These are phyloP conservation scores for Nephrocerus scutellatus DNA, from an alignment of 2,888 invertebrate species.

Conservation along the genomic window DNA sequence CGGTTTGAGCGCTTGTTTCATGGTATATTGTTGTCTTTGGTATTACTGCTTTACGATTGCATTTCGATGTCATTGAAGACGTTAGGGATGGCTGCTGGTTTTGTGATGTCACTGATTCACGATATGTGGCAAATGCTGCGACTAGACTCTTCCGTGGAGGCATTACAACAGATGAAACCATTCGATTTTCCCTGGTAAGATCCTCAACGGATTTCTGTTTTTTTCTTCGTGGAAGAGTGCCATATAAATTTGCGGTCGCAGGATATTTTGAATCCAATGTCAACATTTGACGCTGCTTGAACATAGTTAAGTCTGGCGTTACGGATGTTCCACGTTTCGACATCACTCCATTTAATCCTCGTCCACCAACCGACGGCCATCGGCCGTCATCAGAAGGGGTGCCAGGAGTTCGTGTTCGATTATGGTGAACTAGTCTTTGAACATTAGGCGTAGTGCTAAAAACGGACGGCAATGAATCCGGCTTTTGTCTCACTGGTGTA, in stretches of 20 bases:
- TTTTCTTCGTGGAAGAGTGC: slow-evolving; percentile 67
- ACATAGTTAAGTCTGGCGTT: slow-evolving; percentile 39
- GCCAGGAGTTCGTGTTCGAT: slow-evolving; percentile 56
- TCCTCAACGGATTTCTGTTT: slow-evolving; percentile 60
- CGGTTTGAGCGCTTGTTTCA: slow-evolving; percentile 71
- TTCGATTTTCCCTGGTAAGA: slow-evolving; percentile 48
- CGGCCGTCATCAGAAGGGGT: slow-evolving; percentile 64
- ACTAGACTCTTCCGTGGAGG: slow-evolving; percentile 33
- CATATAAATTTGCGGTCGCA: slow-evolving; percentile 62
- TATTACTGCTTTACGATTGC: slow-evolving; percentile 35
- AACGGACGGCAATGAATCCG: slow-evolving; percentile 25
- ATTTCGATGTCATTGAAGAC: slow-evolving; percentile 17
- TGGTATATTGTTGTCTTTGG: slow-evolving; percentile 69
- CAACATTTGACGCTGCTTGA: no score
- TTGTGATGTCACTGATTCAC: slow-evolving; percentile 18
- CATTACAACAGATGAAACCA: slow-evolving; percentile 44
- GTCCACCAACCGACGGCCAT: slow-evolving; percentile 53
- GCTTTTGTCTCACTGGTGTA: slow-evolving; percentile 34
- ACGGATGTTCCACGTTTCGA: slow-evolving; percentile 38
- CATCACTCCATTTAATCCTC: slow-evolving; percentile 21
- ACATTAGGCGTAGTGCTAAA: slow-evolving; percentile 28
- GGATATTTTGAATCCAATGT: slow-evolving; percentile 17
- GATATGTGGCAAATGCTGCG: slow-evolving; percentile 23
- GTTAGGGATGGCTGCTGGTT: slow-evolving; percentile 10
- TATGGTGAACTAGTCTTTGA: slow-evolving; percentile 38